Evolutionary conservation across 2,888 invertebrate genomes (phyloP), one percentile per base, ranked within the genome.

Genomic region (Monoplex corrugatus): DNA sequence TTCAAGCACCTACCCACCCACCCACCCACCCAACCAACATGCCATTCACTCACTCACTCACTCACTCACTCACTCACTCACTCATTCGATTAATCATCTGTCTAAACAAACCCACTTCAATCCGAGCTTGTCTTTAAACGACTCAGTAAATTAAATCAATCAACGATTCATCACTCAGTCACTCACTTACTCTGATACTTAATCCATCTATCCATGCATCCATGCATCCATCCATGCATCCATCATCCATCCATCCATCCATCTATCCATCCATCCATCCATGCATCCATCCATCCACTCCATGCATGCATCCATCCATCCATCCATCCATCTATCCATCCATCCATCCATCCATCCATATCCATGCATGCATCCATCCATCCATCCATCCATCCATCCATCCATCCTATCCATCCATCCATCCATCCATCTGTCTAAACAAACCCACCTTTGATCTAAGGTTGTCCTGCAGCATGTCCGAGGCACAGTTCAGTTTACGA

Each of bases 71-170:
- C 8, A n/a, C 0, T 35, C 19, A 23, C 86, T 19, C 43, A 90
- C 87, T 95, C 95, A 95, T 96, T 96, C 28, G 95, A 92, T 80
- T n/a, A n/a, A n/a, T n/a, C n/a, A n/a, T n/a, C n/a, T n/a, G n/a
- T n/a, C n/a, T n/a, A n/a, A n/a, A n/a, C n/a, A n/a, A n/a, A n/a
- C n/a, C n/a, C n/a, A n/a, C n/a, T n/a, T n/a, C n/a, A n/a, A n/a
- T n/a, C n/a, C n/a, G n/a, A n/a, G n/a, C n/a, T n/a, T n/a, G n/a
- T n/a, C n/a, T n/a, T n/a, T n/a, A n/a, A n/a, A n/a, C n/a, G n/a
- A n/a, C n/a, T n/a, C n/a, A n/a, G n/a, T n/a, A n/a, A n/a, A n/a
- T n/a, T n/a, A n/a, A 19, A 63, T 23, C 16, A 23, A 63, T 63
- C 63, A 19, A n/a, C n/a, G n/a, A n/a, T n/a, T n/a, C n/a, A n/a